Evolutionary conservation across 2,113 vertebrate genomes (phyloP), one percentile per base, ranked within the genome.

Genomic region (Serinus canaria): DNA sequence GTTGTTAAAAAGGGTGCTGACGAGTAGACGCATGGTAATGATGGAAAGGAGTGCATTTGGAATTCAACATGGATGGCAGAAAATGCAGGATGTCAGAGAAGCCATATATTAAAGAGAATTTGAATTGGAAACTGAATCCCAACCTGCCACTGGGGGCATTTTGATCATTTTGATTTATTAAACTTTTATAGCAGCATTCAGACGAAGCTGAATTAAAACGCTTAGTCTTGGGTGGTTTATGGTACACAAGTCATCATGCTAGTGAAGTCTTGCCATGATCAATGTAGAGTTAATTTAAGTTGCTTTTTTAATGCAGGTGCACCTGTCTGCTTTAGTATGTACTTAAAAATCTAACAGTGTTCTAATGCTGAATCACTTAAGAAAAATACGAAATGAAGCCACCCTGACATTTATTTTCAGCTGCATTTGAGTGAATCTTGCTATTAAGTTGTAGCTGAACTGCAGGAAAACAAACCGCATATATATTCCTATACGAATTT

Each of bases 141-240:
- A 95, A 82, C 91, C 97, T 98, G 97, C 98, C 97, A 98, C 96
- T 96, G 76, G 95, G 96, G 97, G 96, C 97, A 98, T 98, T 98
- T 98, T 98, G 98, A 98, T 98, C 98, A 98, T 98, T 98, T 98
- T 98, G 98, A 98, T 98, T 97, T 98, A 98, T 98, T 98, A 97
- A 98, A 97, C 96, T 98, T 98, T 98, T 97, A 98, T 98, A 98
- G 92, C 96, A 96, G 93, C 96, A 97, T 98, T 98, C 97, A 97
- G 95, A 97, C 86, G 84, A 96, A 97, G 89, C 89, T 56, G 97
- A 98, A 98, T 98, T 98, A 97, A 97, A 97, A 96, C 69, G 64
- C 92, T 97, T 95, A 89, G 87, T 97, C 95, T 97, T 92, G 85
- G 94, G 94, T 96, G 92, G 96, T 97, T 98, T 98, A 96, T 97